Percentiles rank a stretch among this genome's conserved stretches.
Evolutionary conservation across 2,797 vertebrate genomes (phyloP).

Genomic region (Acanthis flammea): DNA sequence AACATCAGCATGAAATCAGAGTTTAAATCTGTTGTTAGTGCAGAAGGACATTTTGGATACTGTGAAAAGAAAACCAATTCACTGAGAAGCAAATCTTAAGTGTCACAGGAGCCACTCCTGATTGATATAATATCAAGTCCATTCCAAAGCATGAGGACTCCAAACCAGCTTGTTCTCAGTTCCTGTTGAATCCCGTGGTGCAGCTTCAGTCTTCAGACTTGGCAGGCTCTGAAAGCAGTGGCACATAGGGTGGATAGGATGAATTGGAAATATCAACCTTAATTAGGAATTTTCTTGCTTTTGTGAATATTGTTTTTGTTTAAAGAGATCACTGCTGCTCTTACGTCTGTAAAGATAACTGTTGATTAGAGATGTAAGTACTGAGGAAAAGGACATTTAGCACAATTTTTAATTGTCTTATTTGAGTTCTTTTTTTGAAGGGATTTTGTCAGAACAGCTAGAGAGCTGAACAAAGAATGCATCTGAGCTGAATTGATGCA

Average conservation of each 20-base stretch:
- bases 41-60: background rate
- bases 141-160: background rate
- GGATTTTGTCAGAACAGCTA: background rate
- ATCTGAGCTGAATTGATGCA: background rate
- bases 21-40: background rate
- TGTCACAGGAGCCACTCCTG: background rate
- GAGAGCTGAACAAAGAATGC: background rate
- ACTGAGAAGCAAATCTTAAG: background rate
- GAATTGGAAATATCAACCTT: background rate
- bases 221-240: background rate
- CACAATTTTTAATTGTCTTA: background rate
- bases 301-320: background rate
- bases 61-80: background rate
- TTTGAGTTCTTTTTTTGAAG: constrained; percentile 12
- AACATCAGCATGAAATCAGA: background rate
- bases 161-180: background rate
- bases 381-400: background rate
- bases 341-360: background rate
- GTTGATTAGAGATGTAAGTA: background rate
- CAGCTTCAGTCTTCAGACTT: background rate
- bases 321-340: background rate
- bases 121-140: background rate
- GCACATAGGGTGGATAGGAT: background rate
- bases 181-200: background rate
- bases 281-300: background rate